Evolutionary conservation across 2,888 invertebrate genomes (phyloP).

Genomic region (Alsophila aescularia): DNA sequence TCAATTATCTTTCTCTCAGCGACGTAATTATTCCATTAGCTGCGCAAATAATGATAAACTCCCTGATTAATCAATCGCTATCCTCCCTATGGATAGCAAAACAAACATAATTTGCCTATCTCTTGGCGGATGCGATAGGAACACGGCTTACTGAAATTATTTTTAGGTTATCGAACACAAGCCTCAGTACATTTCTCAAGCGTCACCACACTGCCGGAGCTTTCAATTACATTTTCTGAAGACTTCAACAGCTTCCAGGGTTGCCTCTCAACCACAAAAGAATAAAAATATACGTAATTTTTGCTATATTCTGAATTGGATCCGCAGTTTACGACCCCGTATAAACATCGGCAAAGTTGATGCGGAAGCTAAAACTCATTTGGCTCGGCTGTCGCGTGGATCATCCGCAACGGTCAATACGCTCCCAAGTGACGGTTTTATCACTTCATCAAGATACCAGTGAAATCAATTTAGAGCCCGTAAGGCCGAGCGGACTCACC

Average conservation of each 20-base stretch:
- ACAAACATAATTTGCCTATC: conserved; percentile 22
- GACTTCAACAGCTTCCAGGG: conserved; percentile 53
- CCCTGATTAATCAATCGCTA: conserved; percentile 55
- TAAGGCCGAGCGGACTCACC: conserved; percentile 73
- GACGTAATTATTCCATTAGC: conserved; percentile 76
- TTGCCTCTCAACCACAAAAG: conserved; percentile 36
- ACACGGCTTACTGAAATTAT: not conserved
- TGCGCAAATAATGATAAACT: conserved; percentile 76
- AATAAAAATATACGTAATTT: not conserved
- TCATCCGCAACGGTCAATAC: conserved; percentile 41
- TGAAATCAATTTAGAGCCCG: conserved; percentile 77
- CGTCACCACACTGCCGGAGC: conserved; percentile 49
- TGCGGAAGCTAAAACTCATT: conserved; percentile 13
- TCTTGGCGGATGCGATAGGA: not conserved
- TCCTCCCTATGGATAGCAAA: conserved; percentile 19
- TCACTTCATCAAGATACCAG: conserved; percentile 77
- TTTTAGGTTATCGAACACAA: conserved; percentile 23
- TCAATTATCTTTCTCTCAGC: conserved; percentile 62
- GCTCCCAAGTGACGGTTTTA: conserved; percentile 61
- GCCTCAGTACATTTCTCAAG: conserved; percentile 48
- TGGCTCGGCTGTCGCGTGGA: conserved; percentile 31
- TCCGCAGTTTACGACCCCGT: not conserved
- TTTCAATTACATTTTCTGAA: conserved; percentile 62
- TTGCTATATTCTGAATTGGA: not conserved
- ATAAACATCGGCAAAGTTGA: not conserved